These are phyloP conservation scores for Peromyscus maniculatus DNA, from an alignment of 2,113 vertebrate genomes.

Conservation along the genomic window DNA sequence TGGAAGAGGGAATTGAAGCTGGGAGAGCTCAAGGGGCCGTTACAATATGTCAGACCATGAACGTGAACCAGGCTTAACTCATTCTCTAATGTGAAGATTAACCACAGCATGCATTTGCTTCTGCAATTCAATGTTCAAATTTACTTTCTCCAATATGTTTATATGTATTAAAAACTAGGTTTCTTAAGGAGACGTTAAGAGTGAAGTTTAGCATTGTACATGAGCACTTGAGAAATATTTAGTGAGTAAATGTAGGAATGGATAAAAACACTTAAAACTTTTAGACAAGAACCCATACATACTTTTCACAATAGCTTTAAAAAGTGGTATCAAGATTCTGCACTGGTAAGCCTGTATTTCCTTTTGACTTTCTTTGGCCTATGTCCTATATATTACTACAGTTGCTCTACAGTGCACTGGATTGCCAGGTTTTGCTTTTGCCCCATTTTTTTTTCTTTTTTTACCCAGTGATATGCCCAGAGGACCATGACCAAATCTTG, in stretches of 20 bases:
- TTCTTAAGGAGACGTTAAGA: constrained; percentile 27
- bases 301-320: not conserved
- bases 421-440: constrained; percentile 10
- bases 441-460: not conserved
- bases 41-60: not conserved
- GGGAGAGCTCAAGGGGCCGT: not conserved
- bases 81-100: not conserved
- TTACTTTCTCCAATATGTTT: not conserved
- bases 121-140: not conserved
- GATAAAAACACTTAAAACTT: not conserved
- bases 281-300: not conserved
- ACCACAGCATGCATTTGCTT: not conserved
- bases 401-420: not conserved
- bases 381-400: not conserved
- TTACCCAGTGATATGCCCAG: not conserved
- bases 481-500: constrained; percentile 6
- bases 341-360: not conserved
- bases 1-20: not conserved
- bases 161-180: not conserved
- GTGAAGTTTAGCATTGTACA: not conserved
- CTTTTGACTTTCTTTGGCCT: not conserved
- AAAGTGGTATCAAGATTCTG: not conserved
- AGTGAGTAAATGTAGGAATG: not conserved
- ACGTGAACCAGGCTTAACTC: not conserved
- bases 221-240: not conserved